phyloP scores from a whole-genome alignment of 2,888 invertebrate genomes.

The Hanleya hanleyi region DNA sequence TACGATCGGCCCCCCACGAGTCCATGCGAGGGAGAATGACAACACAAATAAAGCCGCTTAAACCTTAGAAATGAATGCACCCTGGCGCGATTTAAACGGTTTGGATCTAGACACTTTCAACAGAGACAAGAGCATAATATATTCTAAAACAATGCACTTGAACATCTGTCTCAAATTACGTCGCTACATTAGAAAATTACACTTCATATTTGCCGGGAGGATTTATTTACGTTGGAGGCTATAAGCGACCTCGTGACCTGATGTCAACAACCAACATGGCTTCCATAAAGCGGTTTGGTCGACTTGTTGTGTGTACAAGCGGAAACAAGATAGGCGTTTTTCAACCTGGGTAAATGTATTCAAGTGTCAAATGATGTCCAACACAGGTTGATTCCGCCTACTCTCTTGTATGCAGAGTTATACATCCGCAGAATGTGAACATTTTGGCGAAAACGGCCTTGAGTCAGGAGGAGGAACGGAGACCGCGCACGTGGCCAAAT shows the following conservation, averaged over 20 bases:
- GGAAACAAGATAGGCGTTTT: conserved; percentile 15
- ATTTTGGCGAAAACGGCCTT: too few species aligned
- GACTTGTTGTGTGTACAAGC: conserved; percentile 6
- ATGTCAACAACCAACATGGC: conserved; percentile 18
- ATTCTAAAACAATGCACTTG: too few species aligned
- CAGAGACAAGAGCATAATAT: too few species aligned
- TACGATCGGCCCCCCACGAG: background rate
- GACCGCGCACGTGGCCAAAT: too few species aligned
- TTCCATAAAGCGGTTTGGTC: background rate
- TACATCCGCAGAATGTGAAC: background rate
- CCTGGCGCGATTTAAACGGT: background rate
- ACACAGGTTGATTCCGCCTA: background rate
- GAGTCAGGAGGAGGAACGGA: too few species aligned
- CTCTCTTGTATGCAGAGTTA: conserved; percentile 1
- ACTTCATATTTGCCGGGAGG: background rate
- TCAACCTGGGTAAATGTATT: conserved; percentile 8
- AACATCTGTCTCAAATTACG: too few species aligned
- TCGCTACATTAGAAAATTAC: too few species aligned
- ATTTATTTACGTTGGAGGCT: conserved; percentile 7
- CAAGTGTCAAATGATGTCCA: conserved; percentile 24
- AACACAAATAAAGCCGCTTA: background rate
- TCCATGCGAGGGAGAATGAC: background rate
- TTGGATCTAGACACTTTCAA: too few species aligned
- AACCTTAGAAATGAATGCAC: background rate
- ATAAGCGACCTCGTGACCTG: background rate